Evolutionary conservation across 92 coral and sea anemone genomes (phyloP), one percentile per base, ranked within the genome.

Genomic region (Desmophyllum pertusum): DNA sequence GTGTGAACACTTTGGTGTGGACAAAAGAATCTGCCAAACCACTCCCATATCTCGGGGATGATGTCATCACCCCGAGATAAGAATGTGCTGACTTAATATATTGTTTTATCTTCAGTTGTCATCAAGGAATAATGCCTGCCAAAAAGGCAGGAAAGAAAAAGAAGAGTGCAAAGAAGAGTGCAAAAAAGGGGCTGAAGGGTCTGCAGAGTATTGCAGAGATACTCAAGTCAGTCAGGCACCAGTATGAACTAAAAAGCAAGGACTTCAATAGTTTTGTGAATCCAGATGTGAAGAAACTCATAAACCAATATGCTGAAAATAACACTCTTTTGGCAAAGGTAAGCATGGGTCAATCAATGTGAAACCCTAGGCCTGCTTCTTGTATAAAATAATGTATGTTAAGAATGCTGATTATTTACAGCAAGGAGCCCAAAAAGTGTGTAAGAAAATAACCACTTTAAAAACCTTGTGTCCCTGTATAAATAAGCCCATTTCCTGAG

Each of bases 181-280:
- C 92, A 1, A 96, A 96, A 82, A 94, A 94, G 78, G 98, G 98
- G 7, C 78, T 96, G 68, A 81, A 94, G 48, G 99, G 99, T 42
- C 89, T 89, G 35, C 94, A 89, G 86, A 96, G 96, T 48, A 96
- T 96, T 69, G 94, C 95, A 18, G 96, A 92, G 61, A 69, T 96
- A 19, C 94, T 96, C 23, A 92, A 94, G 80, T 84, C 92, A 79
- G 94, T 96, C 40, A 84, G 98, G 53, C 91, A 83, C 52, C 95
- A 94, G 70, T 96, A 96, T 79, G 99, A 96, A 52, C 53, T 86
- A 17, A 96, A 90, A 46, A 90, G 99, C 91, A 96, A 91, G 45
- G 99, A 96, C 36, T 87, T 84, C 76, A 89, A 94, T 57, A 96
- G 97, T 86, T 91, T 69, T 73, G 93, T 92, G 10, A 95, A 84